phyloP scores from a whole-genome alignment of 2,113 vertebrate species.

The Ammodytes dubius region DNA sequence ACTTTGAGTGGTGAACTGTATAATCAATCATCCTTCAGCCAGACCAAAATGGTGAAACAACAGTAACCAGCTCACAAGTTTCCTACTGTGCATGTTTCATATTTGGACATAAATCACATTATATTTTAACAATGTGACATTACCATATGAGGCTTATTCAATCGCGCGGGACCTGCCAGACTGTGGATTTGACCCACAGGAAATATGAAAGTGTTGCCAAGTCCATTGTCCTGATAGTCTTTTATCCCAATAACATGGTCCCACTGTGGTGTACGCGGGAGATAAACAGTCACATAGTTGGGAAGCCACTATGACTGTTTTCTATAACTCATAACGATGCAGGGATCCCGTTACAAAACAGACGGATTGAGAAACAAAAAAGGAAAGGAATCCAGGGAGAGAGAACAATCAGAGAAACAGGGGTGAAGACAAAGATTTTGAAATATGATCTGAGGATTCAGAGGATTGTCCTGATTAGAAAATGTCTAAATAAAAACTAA shows the following conservation, averaged over 20 bases:
- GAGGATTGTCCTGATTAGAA: slow-evolving; percentile 65
- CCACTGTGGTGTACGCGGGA: slow-evolving; percentile 63
- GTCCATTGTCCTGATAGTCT: slow-evolving; percentile 65
- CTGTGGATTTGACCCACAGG: slow-evolving; percentile 50
- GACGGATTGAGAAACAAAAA: slow-evolving; percentile 66
- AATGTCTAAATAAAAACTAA: slow-evolving; percentile 66
- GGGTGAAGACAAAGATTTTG: slow-evolving; percentile 64
- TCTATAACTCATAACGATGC: slow-evolving; percentile 75
- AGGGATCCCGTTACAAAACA: slow-evolving; percentile 78
- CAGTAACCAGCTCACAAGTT: slow-evolving; percentile 35
- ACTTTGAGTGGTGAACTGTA: slow-evolving; percentile 36
- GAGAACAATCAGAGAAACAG: slow-evolving; percentile 64
- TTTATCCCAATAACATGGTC: slow-evolving; percentile 71
- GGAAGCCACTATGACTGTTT: slow-evolving; percentile 77
- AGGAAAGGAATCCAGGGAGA: slow-evolving; percentile 56
- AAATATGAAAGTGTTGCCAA: slow-evolving; percentile 70
- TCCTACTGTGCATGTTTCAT: slow-evolving; percentile 48
- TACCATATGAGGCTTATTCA: slow-evolving; percentile 61
- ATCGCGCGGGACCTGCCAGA: slow-evolving; percentile 40
- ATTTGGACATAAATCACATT: slow-evolving; percentile 61
- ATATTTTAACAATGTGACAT: slow-evolving; percentile 62
- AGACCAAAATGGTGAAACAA: slow-evolving; percentile 55
- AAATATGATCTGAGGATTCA: slow-evolving; percentile 64
- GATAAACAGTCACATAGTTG: slow-evolving; percentile 80
- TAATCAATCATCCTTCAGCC: slow-evolving; percentile 45